Base-by-base conservation (phyloP, 2,113 vertebrate species). In the Syrmaticus mikado region DNA sequence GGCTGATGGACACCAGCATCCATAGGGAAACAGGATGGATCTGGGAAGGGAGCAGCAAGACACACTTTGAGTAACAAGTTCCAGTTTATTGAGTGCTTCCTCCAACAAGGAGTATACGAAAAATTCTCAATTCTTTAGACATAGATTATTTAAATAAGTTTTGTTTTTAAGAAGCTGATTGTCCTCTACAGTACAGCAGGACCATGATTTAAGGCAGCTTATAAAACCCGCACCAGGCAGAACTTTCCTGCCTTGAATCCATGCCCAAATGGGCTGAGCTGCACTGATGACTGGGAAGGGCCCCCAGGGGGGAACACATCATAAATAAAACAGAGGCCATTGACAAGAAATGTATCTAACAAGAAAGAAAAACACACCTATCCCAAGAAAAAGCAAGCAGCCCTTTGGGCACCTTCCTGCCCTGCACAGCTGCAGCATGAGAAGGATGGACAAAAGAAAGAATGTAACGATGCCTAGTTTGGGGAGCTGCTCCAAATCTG, bases 131-230 rank as follows among this genome's bases (percentile, higher is more conserved):
- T 27, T 64, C 36, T 28, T 79, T 57, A 25, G 71, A 60, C 45
- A 40, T 22, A 10, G 95, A 78, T 36, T 65, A 91, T 45, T 91
- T 93, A 93, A 94, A 92, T 92, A 87, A 90, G 84, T 57, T 94
- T 89, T 61, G 86, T 90, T 24, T 45, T 4, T 5, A 80, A 81
- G 82, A 62, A 88, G 74, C 89, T 84, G 85, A 94, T 90, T 94
- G 96, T 97, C 95, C 85, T 85, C 71, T 58, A 4, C 12, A 38
- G 43, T 17, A 74, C 32, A 85, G 62, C 75, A 66, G 68, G 75
- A 92, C 68, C 46, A 11, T 48, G 74, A 61, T 79, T 95, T 96
- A 97, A 97, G 95, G 97, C 96, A 96, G 95, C 91, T 32, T 84
- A 78, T 48, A 77, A 89, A 65, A 70, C 85, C 91, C 70, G 28